These are phyloP conservation scores for Perodicticus potto DNA, from an alignment of 2,797 vertebrate genomes.

Conservation along the genomic window DNA sequence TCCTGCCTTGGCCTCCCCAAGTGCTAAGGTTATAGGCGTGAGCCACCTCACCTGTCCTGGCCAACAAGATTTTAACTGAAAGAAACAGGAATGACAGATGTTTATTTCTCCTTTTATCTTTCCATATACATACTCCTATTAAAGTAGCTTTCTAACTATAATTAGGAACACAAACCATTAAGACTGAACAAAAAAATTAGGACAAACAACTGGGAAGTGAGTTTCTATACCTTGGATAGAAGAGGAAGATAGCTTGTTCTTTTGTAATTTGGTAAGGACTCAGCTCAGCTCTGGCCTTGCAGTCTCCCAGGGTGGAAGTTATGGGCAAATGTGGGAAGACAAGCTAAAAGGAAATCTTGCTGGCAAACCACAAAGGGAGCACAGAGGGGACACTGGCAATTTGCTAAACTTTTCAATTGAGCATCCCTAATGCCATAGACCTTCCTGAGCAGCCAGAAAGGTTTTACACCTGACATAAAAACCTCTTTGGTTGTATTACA, in stretches of 20 bases:
- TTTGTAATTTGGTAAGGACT: background rate
- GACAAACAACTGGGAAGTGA: background rate
- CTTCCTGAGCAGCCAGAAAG: conserved; percentile 33
- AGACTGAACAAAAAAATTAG: conserved; percentile 33
- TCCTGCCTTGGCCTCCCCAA: no score
- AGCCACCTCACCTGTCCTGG: no score
- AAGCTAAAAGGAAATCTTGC: conserved; percentile 31
- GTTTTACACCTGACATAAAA: conserved; percentile 13
- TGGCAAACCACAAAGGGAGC: background rate
- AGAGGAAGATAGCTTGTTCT: background rate
- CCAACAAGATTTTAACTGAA: background rate
- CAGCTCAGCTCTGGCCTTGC: background rate
- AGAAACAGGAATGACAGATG: background rate
- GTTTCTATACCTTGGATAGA: background rate
- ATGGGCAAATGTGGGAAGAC: background rate
- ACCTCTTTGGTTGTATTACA: background rate
- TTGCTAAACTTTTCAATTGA: conserved; percentile 7
- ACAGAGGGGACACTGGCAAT: conserved; percentile 8
- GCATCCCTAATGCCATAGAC: background rate
- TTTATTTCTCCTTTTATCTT: conserved; percentile 28
- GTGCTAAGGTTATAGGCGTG: no score
- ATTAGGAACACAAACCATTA: conserved; percentile 42
- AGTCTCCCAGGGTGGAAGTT: background rate
- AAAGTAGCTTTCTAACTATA: conserved; percentile 57
- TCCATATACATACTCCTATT: background rate